Evolutionary conservation across 1,140 invertebrate genomes (phyloP).

Genomic region (Zaprionus nigranus): DNA sequence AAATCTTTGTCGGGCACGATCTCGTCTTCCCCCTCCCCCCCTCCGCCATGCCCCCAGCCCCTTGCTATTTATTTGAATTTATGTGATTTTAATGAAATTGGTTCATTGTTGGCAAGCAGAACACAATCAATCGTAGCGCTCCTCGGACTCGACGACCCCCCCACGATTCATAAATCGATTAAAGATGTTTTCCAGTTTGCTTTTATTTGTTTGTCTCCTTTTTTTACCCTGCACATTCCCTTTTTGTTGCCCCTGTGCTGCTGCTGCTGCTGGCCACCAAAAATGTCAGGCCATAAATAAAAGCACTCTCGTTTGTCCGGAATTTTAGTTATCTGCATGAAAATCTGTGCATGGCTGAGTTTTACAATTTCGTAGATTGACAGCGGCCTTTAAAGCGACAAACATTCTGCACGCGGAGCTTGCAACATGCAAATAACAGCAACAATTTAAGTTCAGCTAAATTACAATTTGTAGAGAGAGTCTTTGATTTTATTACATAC

Average conservation of each 20-base stretch:
- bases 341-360: constrained; percentile 37
- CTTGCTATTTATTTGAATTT: constrained; percentile 75
- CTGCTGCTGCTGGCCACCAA: constrained; percentile 19
- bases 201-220: constrained; percentile 11
- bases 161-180: constrained; percentile 80
- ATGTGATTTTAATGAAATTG: constrained; percentile 82
- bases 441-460: background rate
- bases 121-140: constrained; percentile 36
- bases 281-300: constrained; percentile 48
- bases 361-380: constrained; percentile 35
- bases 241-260: background rate
- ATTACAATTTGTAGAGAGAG: too few species aligned
- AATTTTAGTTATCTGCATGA: constrained; percentile 43
- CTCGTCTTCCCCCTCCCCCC: constrained; percentile 17
- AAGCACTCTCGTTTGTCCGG: constrained; percentile 35
- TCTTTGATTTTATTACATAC: background rate
- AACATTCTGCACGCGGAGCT: background rate
- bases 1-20: constrained; percentile 66
- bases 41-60: background rate
- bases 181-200: constrained; percentile 53
- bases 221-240: background rate
- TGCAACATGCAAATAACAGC: background rate
- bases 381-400: constrained; percentile 20
- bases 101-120: constrained; percentile 69
- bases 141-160: constrained; percentile 21